Base-by-base conservation (phyloP, 30 jellyfish, hydroid and myxozoan species). In the Pseudorhiza aurosa region DNA sequence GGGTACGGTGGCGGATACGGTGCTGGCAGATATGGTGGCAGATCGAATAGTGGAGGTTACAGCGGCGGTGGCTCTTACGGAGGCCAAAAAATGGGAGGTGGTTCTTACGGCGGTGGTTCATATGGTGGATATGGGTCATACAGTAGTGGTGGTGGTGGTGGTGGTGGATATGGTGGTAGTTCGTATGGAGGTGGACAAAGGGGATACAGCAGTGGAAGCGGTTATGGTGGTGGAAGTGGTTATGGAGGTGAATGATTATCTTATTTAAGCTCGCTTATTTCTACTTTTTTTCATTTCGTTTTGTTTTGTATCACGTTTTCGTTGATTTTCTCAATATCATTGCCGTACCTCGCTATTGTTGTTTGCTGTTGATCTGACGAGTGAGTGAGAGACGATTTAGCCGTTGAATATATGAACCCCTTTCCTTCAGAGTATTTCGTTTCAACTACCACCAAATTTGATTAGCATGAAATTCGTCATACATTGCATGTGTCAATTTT, bases 31-130 rank as follows among this genome's bases (percentile, higher is more conserved):
- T 72, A 72, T 58, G 83, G 85, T 19, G 95, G 96, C 24, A 78
- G 95, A 25, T 70, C 95, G 0, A 58, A 67, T 25, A 83, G 97
- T 72, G 94, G 96, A 21, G 83, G 88, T 21, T 31, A 51, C 22
- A 42, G 90, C 18, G 79, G 92, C 62, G 87, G 93, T 15, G 95
- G 87, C 47, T 76, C 86, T 17, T 51, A 82, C 30, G 81, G 87
- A n/a, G 81, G 87, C n/a, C 87, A 67, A 50, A 62, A 79, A 32
- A 31, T 45, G 32, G 85, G 80, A 0, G 62, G 88, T 0, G 82
- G 86, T 1, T 28, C 85, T 21, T 65, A 57, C 30, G 75, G 84
- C 50, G 65, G 77, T 22, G 72, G 88, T 22, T 72, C 68, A 0
- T 44, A 72, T 59, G 63, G 89, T 45, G 89, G 95, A 11, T 70